Conservation (phyloP, 1,140 invertebrate species). For the Psilanteris sp. region DNA sequence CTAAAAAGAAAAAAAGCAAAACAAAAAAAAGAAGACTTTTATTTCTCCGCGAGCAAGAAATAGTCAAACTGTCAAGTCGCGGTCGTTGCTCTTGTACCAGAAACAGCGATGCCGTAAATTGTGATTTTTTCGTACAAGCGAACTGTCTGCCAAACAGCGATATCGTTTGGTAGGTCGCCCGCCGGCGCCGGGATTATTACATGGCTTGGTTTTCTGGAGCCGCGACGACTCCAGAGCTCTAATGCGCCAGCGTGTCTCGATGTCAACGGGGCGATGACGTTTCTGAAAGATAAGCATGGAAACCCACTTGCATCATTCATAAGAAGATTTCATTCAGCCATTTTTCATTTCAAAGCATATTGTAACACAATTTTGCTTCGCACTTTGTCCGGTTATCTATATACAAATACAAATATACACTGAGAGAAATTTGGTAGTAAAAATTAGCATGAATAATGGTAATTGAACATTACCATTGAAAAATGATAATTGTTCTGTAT, state of each 20-base stretch:
- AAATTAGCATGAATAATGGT: too few relatives aligned
- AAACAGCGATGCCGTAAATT: slow-evolving; percentile 39
- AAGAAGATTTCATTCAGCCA: too few relatives aligned
- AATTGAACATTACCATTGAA: too few relatives aligned
- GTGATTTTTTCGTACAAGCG: slow-evolving; percentile 18
- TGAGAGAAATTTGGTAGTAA: too few relatives aligned
- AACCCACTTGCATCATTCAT: slow-evolving; percentile 5
- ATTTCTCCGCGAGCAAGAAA: not conserved
- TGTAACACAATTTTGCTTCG: too few relatives aligned
- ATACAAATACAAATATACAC: too few relatives aligned
- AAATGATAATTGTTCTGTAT: too few relatives aligned
- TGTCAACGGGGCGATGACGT: not conserved
- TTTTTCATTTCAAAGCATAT: too few relatives aligned
- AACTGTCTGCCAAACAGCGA: slow-evolving; percentile 32
- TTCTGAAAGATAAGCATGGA: not conserved
- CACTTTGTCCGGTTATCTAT: too few relatives aligned
- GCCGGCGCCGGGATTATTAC: slow-evolving; percentile 24
- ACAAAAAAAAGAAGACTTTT: too few relatives aligned
- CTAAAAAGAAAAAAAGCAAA: too few relatives aligned
- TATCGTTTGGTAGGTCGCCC: slow-evolving; percentile 27
- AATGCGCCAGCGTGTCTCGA: not conserved
- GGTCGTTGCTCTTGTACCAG: slow-evolving; percentile 29
- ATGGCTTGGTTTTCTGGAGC: slow-evolving; percentile 31
- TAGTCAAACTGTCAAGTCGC: not conserved
- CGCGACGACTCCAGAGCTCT: slow-evolving; percentile 9